Percentiles rank a stretch among this genome's conserved stretches.
These are phyloP conservation scores for Zygothrica quintamaculata DNA, from an alignment of 2,888 invertebrate species.

Conservation along the genomic window DNA sequence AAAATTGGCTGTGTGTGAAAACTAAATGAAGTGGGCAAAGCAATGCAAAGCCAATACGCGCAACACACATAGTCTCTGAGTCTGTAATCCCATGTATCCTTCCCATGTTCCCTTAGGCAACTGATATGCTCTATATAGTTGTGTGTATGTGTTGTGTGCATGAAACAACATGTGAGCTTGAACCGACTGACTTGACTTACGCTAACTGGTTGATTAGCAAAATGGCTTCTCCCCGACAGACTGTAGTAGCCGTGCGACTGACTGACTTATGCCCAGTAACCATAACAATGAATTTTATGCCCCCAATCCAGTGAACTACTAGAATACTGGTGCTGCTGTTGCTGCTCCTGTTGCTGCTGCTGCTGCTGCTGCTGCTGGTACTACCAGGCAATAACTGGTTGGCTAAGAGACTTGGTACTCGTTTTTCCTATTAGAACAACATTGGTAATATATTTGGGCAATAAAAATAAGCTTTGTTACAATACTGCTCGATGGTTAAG, in stretches of 20 bases:
- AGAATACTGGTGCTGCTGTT: conserved; percentile 22
- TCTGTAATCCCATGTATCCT: conserved; percentile 28
- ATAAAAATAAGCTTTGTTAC: conserved; percentile 77
- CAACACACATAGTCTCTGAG: conserved; percentile 29
- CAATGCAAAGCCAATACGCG: conserved; percentile 38
- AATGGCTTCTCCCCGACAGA: conserved; percentile 63
- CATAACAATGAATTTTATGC: conserved; percentile 78
- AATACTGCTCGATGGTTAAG: conserved; percentile 55
- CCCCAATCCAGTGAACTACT: conserved; percentile 43
- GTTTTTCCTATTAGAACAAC: conserved; percentile 79
- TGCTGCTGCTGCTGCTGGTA: conserved; percentile 27
- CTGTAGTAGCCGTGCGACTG: conserved; percentile 62
- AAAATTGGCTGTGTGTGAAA: conserved; percentile 40
- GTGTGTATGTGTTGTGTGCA: conserved; percentile 40
- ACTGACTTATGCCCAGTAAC: conserved; percentile 77
- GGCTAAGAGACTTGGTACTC: conserved; percentile 42
- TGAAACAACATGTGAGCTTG: conserved; percentile 60
- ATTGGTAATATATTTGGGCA: conserved; percentile 78
- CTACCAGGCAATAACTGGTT: conserved; percentile 38
- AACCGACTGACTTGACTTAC: conserved; percentile 62
- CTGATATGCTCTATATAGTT: conserved; percentile 11
- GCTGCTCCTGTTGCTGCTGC: conserved; percentile 24
- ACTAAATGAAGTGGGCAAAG: conserved; percentile 53
- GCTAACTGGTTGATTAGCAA: conserved; percentile 72
- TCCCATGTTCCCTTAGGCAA: conserved; percentile 7